These are phyloP conservation scores for Lota lota DNA, from an alignment of 2,113 vertebrate species.

Conservation along the genomic window DNA sequence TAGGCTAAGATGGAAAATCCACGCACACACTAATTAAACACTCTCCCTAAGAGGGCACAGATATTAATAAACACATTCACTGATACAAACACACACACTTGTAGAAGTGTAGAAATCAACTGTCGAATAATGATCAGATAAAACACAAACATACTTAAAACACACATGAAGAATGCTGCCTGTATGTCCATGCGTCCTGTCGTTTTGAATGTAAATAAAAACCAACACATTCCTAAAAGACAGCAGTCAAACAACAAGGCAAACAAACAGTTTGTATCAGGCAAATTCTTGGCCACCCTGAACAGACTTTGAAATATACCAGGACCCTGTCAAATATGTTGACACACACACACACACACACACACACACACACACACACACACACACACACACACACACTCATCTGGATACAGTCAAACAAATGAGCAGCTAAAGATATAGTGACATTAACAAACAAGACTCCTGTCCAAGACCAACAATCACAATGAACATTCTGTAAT, in stretches of 20 bases:
- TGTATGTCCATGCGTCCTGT: too few species aligned
- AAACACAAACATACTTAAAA: not conserved
- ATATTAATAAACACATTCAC: conserved; percentile 8
- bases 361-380: conserved; percentile 7
- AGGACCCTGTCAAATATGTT: conserved; percentile 29
- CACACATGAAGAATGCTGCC: not conserved
- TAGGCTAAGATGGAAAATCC: not conserved
- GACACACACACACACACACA: conserved; percentile 5
- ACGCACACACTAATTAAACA: conserved; percentile 7
- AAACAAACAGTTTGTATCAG: conserved; percentile 24
- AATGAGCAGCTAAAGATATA: not conserved
- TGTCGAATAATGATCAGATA: too few species aligned
- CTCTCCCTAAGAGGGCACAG: not conserved
- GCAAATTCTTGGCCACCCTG: conserved; percentile 22
- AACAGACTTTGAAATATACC: conserved; percentile 35
- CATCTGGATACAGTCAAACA: conserved; percentile 11
- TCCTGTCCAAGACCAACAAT: conserved; percentile 8
- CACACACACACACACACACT: conserved; percentile 12
- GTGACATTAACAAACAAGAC: not conserved
- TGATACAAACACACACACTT: conserved; percentile 2
- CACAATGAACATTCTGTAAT: too few species aligned
- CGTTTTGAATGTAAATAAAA: too few species aligned
- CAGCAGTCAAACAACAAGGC: too few species aligned
- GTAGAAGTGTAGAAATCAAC: too few species aligned
- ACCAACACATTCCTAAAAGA: too few species aligned